Base-by-base conservation (phyloP, 1,140 invertebrate species). In the Whitmania pigra region DNA sequence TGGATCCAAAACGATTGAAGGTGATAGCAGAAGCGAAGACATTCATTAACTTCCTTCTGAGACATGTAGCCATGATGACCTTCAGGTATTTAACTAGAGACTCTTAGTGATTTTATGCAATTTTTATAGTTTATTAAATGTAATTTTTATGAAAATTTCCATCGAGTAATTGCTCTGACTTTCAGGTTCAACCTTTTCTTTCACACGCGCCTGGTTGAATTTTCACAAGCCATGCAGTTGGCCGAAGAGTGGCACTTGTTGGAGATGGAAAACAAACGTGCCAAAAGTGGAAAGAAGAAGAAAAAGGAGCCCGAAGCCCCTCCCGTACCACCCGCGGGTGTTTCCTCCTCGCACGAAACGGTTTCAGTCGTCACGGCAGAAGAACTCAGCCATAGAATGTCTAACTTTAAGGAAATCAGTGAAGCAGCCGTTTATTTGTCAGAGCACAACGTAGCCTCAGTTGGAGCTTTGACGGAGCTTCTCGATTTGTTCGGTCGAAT, bases 131-230 rank as follows among this genome's bases (percentile, higher is more conserved):
- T 25, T 63, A 15, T 63, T 63, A 31, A 25, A 63, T 18, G 9
- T 63, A n/a, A 22, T n/a, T 25, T 31, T 25, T 20, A 63, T 25
- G 57, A 22, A 31, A 7, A 22, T 63, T 25, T 57, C 25, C 54
- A 57, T n/a, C 20, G 20, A n/a, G 20, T 20, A 63, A 63, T n/a
- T 31, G 22, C 20, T 31, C 22, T 18, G 2, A 22, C 22, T 25
- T 25, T 63, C 57, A 63, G 57, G 57, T 63, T 63, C 29, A 63
- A 63, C 57, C 11, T 63, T n/a, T 63, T 63, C 57, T 63, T 63
- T 31, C 22, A 63, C 6, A 63, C 57, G 1, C 57, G 57, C 11
- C 57, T 63, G 22, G 22, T 63, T 22, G 57, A 63, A 25, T 63
- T 63, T 31, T 4, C 57, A 13, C 22, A 25, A 7, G 57, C 57